Conservation (phyloP, 2,113 vertebrate genomes). For the Channa argus region DNA sequence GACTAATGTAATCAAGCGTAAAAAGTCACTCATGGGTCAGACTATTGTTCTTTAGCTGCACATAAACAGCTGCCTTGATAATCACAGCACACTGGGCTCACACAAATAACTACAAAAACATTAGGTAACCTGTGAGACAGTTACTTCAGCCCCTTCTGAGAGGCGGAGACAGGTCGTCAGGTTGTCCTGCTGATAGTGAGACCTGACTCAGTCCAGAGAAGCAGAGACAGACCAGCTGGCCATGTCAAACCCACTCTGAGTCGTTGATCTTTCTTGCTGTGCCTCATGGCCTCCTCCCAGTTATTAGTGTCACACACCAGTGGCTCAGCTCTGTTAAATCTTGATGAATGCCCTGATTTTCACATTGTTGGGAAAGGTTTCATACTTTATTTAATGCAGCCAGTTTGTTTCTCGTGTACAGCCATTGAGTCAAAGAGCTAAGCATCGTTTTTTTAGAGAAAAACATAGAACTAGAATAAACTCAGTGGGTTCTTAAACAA, state of each 20-base stretch:
- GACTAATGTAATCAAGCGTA: conserved; percentile 24
- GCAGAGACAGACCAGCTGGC: conserved; percentile 62
- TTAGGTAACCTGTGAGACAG: conserved; percentile 58
- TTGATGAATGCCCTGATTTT: conserved; percentile 14
- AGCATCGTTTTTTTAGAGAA: neutral
- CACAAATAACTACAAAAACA: conserved; percentile 68
- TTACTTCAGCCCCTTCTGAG: conserved; percentile 48
- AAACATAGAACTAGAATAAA: neutral
- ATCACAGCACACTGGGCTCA: conserved; percentile 48
- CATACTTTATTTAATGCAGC: neutral
- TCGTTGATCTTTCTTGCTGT: conserved; percentile 12
- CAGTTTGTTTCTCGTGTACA: neutral
- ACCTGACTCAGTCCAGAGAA: conserved; percentile 42
- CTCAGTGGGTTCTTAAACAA: too few relatives aligned
- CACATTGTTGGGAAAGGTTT: neutral
- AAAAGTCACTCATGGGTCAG: conserved; percentile 54
- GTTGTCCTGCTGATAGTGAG: conserved; percentile 55
- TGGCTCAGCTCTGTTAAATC: conserved; percentile 21
- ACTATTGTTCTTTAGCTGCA: conserved; percentile 38
- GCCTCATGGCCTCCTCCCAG: conserved; percentile 22
- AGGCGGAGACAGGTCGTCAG: conserved; percentile 42
- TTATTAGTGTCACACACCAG: conserved; percentile 25
- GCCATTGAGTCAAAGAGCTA: neutral
- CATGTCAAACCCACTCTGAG: conserved; percentile 39
- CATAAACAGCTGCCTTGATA: conserved; percentile 61